Evolutionary conservation across 2,888 invertebrate genomes (phyloP), one percentile per base, ranked within the genome.

Genomic region (Eupithecia dodoneata): DNA sequence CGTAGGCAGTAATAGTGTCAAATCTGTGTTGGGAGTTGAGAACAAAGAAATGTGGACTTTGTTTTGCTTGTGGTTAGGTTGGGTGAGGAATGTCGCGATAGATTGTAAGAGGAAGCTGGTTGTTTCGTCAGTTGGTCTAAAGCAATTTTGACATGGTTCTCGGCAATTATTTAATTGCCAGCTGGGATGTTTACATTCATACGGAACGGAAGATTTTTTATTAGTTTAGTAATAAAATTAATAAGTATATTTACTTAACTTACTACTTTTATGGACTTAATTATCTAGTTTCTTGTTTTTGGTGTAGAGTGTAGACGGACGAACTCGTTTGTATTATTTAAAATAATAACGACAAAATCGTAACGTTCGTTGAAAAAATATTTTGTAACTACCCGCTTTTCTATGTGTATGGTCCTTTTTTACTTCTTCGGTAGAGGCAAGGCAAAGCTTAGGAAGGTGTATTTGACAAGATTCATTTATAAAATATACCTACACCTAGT

Each of bases 71-170:
- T 71, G 45, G 73, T 71, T 18, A 71, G 30, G 67, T 76, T 78
- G 67, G 3, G 44, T 55, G 75, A 73, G 74, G 74, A 44, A 59
- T 69, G 73, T 76, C 71, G 74, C 73, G 73, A 70, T 79, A 72
- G 73, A 72, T 65, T 71, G 79, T 76, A 76, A 81, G 70, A 81
- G 82, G 82, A 81, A 82, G 76, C 79, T 76, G 74, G 76, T 78
- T 55, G 81, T 82, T 82, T 81, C 77, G 80, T 78, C 78, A 79
- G 76, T 76, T 74, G 78, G 79, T 79, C 78, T 44, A 70, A 77
- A 78, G 76, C 76, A 79, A 81, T 81, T 74, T 79, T 74, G 73
- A 63, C 74, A 76, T 47, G 73, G 77, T 74, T 79, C 76, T 73
- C 45, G 74, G 30, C 30, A 63, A 63, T 63, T 63, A 30, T 63